These are phyloP conservation scores for Thrips palmi DNA, from an alignment of 1,140 invertebrate genomes.

Conservation along the genomic window DNA sequence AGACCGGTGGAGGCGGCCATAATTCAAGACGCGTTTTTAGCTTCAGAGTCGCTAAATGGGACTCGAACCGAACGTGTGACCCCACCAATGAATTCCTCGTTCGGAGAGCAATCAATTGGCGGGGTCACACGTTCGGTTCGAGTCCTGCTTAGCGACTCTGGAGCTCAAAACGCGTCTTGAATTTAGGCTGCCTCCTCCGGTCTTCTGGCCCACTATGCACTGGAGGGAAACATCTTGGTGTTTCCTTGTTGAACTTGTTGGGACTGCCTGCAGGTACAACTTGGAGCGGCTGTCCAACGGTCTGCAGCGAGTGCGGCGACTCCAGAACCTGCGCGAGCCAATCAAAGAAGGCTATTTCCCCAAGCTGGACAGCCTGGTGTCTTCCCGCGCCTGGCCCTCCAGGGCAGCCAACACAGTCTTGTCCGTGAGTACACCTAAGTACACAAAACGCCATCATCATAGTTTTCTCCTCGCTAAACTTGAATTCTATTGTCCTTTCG, in stretches of 20 bases:
- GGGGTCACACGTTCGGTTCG: too few species aligned
- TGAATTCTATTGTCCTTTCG: conserved; percentile 4
- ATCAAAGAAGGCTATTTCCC: conserved; percentile 49
- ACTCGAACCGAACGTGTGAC: too few species aligned
- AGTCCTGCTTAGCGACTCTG: too few species aligned
- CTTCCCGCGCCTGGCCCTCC: conserved; percentile 37
- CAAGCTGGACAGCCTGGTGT: conserved; percentile 42
- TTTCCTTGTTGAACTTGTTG: conserved; percentile 10
- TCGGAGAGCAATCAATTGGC: too few species aligned
- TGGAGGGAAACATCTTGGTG: too few species aligned
- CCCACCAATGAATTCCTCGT: too few species aligned
- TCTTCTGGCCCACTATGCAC: too few species aligned
- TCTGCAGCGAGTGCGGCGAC: conserved; percentile 30
- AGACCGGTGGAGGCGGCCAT: too few species aligned
- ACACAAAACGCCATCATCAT: not conserved
- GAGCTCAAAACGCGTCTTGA: too few species aligned
- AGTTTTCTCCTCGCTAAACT: not conserved
- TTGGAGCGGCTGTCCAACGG: conserved; percentile 42
- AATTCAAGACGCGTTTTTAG: too few species aligned
- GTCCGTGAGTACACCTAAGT: conserved; percentile 9
- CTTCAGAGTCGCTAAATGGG: too few species aligned
- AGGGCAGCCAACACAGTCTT: conserved; percentile 34
- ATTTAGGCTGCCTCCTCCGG: too few species aligned
- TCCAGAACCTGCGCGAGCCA: conserved; percentile 38
- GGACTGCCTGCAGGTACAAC: conserved; percentile 53